These are phyloP conservation scores for Encarsia formosa DNA, from an alignment of 2,888 invertebrate species.

Conservation along the genomic window DNA sequence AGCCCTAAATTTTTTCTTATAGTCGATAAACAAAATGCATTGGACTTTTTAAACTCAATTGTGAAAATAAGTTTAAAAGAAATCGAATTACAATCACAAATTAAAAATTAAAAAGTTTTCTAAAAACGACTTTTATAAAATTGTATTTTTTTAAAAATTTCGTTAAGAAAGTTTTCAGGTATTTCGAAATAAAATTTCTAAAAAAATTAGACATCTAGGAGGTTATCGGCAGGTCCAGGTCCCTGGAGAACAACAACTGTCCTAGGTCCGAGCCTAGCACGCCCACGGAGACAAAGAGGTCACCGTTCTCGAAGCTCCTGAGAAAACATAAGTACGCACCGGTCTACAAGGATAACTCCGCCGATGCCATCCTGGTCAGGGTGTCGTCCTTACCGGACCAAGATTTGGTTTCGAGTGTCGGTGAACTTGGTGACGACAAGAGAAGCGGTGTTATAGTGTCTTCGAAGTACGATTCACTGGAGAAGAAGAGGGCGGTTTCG, in stretches of 20 bases:
- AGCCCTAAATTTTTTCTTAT: no score
- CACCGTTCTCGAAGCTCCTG: constrained; percentile 40
- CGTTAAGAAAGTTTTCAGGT: no score
- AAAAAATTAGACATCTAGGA: constrained; percentile 8
- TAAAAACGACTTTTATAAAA: no score
- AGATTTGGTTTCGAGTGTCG: constrained; percentile 38
- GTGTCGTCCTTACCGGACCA: constrained; percentile 50
- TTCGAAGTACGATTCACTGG: constrained; percentile 20
- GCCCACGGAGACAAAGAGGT: constrained; percentile 43
- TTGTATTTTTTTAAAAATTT: no score
- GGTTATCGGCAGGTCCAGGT: constrained; percentile 30
- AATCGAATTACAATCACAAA: no score
- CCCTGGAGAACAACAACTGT: constrained; percentile 33
- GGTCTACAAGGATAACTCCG: constrained; percentile 34
- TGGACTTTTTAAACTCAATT: no score
- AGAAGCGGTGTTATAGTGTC: not conserved
- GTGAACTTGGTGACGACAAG: constrained; percentile 14
- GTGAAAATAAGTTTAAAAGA: no score
- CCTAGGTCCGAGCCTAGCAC: constrained; percentile 44
- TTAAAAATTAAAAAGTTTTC: no score
- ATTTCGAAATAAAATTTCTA: no score
- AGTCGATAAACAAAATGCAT: no score
- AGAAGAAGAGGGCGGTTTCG: constrained; percentile 38
- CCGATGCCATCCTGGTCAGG: constrained; percentile 46
- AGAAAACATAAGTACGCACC: constrained; percentile 37